A percentile compares a stretch with the other conserved stretches of the same genome.
phyloP scores from a whole-genome alignment of 2,888 invertebrate species.

The Dysmachus trigonus region DNA sequence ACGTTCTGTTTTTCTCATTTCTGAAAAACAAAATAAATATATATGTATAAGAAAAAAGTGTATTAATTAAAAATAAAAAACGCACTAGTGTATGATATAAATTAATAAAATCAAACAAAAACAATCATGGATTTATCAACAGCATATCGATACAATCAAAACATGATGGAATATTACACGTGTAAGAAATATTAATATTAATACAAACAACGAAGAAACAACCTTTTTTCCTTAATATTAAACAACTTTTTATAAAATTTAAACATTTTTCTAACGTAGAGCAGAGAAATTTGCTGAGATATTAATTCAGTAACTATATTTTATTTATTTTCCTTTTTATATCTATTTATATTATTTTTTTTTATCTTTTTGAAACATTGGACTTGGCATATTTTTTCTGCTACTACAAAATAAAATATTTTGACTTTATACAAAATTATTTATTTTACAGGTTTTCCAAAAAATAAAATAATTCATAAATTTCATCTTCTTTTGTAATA shows the following conservation, averaged over 20 bases:
- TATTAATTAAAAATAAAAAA: background rate
- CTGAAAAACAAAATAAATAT: background rate
- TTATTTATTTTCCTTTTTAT: background rate
- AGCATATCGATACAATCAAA: constrained; percentile 95
- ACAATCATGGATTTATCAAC: constrained; percentile 82
- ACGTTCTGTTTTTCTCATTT: background rate
- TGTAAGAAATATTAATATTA: constrained; percentile 71
- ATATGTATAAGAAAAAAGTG: background rate
- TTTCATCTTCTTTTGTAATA: no score
- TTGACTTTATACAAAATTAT: no score
- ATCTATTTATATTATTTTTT: no score
- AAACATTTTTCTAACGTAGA: background rate
- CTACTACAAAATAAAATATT: no score
- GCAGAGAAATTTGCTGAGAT: constrained; percentile 15
- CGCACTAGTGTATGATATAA: background rate
- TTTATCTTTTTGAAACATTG: background rate
- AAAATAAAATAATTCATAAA: no score
- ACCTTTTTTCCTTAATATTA: background rate
- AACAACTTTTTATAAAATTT: background rate
- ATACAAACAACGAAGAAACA: no score
- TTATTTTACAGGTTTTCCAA: background rate
- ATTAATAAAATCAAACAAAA: background rate
- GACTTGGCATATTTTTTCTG: constrained; percentile 4
- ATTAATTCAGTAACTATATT: background rate
- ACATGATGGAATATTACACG: constrained; percentile 99